Conservation (phyloP, 2,113 vertebrate genomes). For the Misgurnus anguillicaudatus region DNA sequence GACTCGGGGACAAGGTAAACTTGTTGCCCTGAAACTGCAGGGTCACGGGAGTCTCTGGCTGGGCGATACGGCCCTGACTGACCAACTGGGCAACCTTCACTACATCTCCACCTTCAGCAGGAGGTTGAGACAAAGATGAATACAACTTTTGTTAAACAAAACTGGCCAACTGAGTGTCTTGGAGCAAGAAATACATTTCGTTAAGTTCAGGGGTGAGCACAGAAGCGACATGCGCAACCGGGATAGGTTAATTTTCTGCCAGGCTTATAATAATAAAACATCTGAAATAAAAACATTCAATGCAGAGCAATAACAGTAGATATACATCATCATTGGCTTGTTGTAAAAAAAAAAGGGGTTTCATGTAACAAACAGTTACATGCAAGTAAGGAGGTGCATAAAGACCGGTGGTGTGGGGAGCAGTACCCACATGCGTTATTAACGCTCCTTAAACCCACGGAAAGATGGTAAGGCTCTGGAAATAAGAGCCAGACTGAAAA, state of each 20-base stretch:
- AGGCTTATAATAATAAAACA: constrained; percentile 23
- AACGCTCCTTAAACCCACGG: background rate
- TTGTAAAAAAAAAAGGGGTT: background rate
- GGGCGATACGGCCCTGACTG: constrained; percentile 82
- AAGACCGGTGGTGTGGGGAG: background rate
- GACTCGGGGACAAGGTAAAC: constrained; percentile 89
- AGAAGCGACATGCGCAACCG: constrained; percentile 79
- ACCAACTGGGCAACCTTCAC: constrained; percentile 88
- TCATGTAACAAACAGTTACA: background rate
- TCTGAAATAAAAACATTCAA: background rate
- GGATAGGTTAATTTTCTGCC: constrained; percentile 66
- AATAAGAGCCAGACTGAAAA: constrained; percentile 34
- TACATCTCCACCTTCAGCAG: constrained; percentile 83
- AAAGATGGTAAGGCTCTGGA: background rate
- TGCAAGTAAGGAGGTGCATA: background rate
- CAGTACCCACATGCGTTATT: constrained; percentile 12
- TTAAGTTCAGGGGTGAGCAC: constrained; percentile 79
- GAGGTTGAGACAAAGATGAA: background rate
- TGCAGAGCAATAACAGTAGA: background rate
- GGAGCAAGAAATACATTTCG: constrained; percentile 8
- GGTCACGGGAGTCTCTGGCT: constrained; percentile 89
- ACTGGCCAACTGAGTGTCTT: background rate
- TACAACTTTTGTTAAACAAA: background rate
- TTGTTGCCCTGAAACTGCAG: constrained; percentile 94
- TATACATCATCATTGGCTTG: background rate